Evolutionary conservation across 2,888 invertebrate species (phyloP), one percentile per base, ranked within the genome.

Genomic region (Hemithea aestivaria): DNA sequence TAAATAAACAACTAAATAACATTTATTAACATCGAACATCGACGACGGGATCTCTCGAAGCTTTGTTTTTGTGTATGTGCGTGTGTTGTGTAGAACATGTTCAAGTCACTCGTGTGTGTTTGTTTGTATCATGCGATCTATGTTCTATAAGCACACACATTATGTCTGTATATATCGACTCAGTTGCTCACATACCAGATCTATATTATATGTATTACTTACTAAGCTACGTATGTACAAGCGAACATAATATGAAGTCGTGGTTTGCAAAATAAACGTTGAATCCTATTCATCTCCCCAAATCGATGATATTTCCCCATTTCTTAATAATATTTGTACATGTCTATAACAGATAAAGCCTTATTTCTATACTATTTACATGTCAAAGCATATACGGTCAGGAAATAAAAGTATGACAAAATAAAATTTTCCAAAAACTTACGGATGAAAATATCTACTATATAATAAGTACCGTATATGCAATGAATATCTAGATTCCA

Each of bases 131-230:
- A 83, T 83, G 83, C 83, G 65, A 62, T 44, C 67, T 73, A 66
- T 66, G 58, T 56, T 50, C 80, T 76, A 79, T 57, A 83, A 83
- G 82, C 83, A 82, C 84, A 84, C 72, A 76, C 66, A 74, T 20
- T 20, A 22, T 16, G 5, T 16, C 3, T 50, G 34, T 51, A 51
- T 55, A 63, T 61, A 65, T 62, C 66, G 64, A 70, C 74, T 73
- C 66, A 65, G 74, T 79, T 58, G 87, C 87, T 87, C 87, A 87
- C 87, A 85, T 87, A 87, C 87, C 85, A 84, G 85, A 83, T 75
- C 54, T 65, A 55, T 64, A 42, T 20, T 33, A 33, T 32, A 16
- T 20, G 11, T 21, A 27, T 33, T 6, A 48, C 55, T 56, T 2
- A 59, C 52, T 51, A 56, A 73, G 62, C 66, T 66, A 63, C 61